Evolutionary conservation across 2,113 vertebrate species (phyloP), one percentile per base, ranked within the genome.

Genomic region (Misgurnus anguillicaudatus): DNA sequence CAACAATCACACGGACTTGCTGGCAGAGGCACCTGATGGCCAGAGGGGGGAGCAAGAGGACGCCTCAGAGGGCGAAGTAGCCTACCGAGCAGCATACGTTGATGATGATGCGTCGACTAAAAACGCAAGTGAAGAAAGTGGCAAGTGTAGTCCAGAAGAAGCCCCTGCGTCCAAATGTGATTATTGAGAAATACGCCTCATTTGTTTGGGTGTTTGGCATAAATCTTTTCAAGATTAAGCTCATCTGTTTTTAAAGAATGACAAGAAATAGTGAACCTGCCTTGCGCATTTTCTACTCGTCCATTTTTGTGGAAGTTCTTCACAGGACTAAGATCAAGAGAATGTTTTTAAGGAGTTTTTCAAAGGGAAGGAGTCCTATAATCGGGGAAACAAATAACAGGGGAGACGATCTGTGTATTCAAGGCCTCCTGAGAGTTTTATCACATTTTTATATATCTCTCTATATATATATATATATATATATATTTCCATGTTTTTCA

Each of bases 21-120:
- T 96, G 0, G 95, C 95, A 85, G 94, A 94, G 91, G 94, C 93
- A 88, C 95, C 97, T 84, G 89, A 90, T 1, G 94, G 93, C 70
- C 86, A 90, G 76, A 93, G 94, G 87, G 95, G 93, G 89, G 92
- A 93, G 78, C 93, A 93, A 75, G 93, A 93, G 47, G 94, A 97
- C 4, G 86, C 84, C n/a, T 91, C 95, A 1, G 96, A 98, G 89
- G 88, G 82, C 14, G 88, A 89, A 73, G 92, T 94, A 86, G 95
- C 95, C 88, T 95, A 93, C 74, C 91, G 93, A 88, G 85, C 89
- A 6, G 87, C 89, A 53, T 92, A 88, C 72, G n/a, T n/a, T n/a
- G 87, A 87, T 21, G 90, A 92, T 81, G 91, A 93, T 87, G 88
- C 89, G 61, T 88, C 89, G 1, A 86, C 87, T 61, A 80, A 89